Base-by-base conservation (phyloP, 2,797 vertebrate genomes). In the Nasua narica region DNA sequence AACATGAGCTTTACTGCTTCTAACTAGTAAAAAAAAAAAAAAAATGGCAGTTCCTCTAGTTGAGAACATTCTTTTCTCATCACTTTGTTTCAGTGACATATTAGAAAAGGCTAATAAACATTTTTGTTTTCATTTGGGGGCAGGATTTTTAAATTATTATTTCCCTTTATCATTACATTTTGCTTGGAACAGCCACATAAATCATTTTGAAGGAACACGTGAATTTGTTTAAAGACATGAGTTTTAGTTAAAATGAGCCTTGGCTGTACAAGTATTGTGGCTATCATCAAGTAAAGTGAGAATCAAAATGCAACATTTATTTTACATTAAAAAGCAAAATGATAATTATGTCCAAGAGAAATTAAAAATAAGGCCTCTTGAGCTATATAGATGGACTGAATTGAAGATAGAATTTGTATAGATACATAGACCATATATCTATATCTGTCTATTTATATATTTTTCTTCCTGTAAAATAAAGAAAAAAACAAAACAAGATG, bases 171-270 rank as follows among this genome's bases (percentile, higher is more conserved):
- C 40, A 43, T 43, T 93, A 32, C 4, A 84, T 90, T 96, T 96
- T 95, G 70, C 74, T 94, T 50, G 32, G 32, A 86, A 65, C n/a
- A 32, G 43, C 62, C 10, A 25, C 48, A 82, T 90, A 94, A 84
- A 87, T 96, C 86, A 96, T 92, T 91, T 88, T 79, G 83, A 96
- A 95, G 50, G 89, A 84, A 93, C 83, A 95, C 43, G 77, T 87
- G 89, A 94, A 37, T 94, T 81, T 82, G 56, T 83, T 91, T 87
- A 82, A 65, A 78, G 65, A 74, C 1, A 0, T 77, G 43, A 90
- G 52, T 77, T 56, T 93, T 88, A 76, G 74, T 96, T 94, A 87
- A 90, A 97, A 81, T 74, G 56, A 90, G 19, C 46, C 35, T 85
- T 21, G 32, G 11, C 40, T 82, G 7, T 35, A 89, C 29, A 88